A percentile compares a stretch with the other conserved stretches of the same genome.
phyloP scores from a whole-genome alignment of 2,888 invertebrate genomes.

The Lasioglossum lativentre region DNA sequence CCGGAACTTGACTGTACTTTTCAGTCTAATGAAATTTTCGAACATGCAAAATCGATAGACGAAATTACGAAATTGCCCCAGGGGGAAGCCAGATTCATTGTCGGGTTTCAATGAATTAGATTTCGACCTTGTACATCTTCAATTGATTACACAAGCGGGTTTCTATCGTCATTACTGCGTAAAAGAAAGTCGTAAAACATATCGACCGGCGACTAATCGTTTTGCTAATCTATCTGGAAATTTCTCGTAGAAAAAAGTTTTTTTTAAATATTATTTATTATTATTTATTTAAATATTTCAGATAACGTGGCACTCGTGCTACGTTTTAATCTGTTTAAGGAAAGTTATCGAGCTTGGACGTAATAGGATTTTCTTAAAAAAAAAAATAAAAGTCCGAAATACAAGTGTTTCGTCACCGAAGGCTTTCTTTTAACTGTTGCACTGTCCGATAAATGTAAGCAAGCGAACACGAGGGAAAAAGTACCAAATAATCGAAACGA shows the following conservation, averaged over 20 bases:
- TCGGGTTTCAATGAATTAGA: slow-evolving; percentile 60
- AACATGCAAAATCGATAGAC: slow-evolving; percentile 1
- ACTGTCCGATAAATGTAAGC: background rate
- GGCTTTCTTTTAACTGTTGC: background rate
- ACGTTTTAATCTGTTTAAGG: background rate
- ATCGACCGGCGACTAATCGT: background rate
- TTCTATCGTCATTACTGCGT: slow-evolving; percentile 25
- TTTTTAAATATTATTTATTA: too few species aligned
- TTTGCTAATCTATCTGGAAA: background rate
- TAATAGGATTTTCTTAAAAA: background rate
- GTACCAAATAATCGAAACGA: background rate
- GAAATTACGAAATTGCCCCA: background rate
- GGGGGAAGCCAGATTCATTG: slow-evolving; percentile 16
- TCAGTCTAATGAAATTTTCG: background rate
- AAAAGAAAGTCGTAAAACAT: background rate
- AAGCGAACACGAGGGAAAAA: background rate
- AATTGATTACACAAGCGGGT: slow-evolving; percentile 44
- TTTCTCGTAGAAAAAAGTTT: background rate
- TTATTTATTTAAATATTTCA: background rate
- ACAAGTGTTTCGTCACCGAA: background rate
- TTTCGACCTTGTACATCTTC: slow-evolving; percentile 53
- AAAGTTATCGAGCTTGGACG: too few species aligned
- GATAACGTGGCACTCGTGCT: background rate
- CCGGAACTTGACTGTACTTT: background rate
- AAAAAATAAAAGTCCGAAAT: background rate